These are phyloP conservation scores for Desoria tigrina DNA, from an alignment of 2,888 invertebrate genomes.

Conservation along the genomic window DNA sequence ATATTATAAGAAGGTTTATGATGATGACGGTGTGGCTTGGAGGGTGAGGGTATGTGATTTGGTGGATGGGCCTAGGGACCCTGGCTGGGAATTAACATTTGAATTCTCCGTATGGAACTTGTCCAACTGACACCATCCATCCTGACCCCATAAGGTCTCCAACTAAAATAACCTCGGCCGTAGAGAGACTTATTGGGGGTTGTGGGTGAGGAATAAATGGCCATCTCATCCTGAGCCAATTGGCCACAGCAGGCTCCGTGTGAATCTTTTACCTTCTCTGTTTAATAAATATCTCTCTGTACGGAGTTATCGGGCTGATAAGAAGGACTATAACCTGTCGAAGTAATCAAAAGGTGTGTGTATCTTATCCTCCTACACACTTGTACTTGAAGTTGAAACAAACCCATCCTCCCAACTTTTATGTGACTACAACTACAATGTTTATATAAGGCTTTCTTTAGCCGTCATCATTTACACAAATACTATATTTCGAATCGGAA, in stretches of 20 bases:
- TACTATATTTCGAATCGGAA: no score
- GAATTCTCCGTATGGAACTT: conserved; percentile 28
- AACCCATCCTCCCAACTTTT: no score
- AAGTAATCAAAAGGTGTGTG: no score
- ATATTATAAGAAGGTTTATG: neutral
- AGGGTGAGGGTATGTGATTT: conserved; percentile 3
- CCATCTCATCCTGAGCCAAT: conserved; percentile 34
- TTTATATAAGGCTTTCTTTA: no score
- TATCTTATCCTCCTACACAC: no score
- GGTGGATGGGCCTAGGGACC: conserved; percentile 24
- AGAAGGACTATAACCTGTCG: no score
- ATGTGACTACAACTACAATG: no score
- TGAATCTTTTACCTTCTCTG: conserved; percentile 24
- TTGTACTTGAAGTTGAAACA: no score
- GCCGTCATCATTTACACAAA: no score
- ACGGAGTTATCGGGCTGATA: neutral
- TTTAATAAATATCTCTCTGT: conserved; percentile 28
- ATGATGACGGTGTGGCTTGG: conserved; percentile 2
- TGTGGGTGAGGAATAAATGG: conserved; percentile 25
- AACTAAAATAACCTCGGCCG: conserved; percentile 4
- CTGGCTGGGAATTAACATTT: conserved; percentile 31
- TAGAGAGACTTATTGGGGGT: conserved; percentile 7
- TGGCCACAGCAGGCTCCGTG: conserved; percentile 32
- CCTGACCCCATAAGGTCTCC: conserved; percentile 14
- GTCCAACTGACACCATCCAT: conserved; percentile 26